These are phyloP conservation scores for Baccha elongata DNA, from an alignment of 2,888 invertebrate genomes.

Conservation along the genomic window DNA sequence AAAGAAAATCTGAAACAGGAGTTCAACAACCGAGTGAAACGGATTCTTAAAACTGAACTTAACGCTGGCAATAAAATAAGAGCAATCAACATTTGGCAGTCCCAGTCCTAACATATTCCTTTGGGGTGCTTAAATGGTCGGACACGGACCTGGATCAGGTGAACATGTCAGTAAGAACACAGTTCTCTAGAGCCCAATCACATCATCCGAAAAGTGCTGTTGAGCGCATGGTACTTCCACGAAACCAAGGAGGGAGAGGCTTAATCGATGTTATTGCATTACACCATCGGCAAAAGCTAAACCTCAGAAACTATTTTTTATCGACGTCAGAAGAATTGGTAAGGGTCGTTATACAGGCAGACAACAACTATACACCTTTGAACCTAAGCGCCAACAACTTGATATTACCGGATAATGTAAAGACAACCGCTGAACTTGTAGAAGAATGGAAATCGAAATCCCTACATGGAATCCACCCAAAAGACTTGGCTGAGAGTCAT, in stretches of 20 bases:
- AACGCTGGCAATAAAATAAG: background rate
- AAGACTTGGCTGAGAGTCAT: background rate
- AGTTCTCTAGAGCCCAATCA: too few relatives aligned
- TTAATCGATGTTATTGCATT: background rate
- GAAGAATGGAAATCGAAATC: background rate
- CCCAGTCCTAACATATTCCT: background rate
- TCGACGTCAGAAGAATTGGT: background rate
- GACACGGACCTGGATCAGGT: background rate
- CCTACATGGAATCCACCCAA: background rate
- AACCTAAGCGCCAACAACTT: background rate
- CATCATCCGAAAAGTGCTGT: background rate
- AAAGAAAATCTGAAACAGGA: too few relatives aligned
- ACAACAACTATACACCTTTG: background rate
- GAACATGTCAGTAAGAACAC: background rate
- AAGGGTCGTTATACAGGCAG: background rate
- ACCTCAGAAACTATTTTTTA: background rate
- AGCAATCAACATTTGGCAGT: background rate
- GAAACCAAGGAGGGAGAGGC: background rate
- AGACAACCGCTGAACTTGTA: background rate
- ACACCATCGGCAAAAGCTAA: background rate
- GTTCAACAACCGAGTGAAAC: too few relatives aligned
- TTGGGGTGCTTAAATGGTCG: background rate
- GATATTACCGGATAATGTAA: background rate
- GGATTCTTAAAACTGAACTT: background rate
- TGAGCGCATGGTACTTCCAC: background rate